phyloP scores from a whole-genome alignment of 1,140 invertebrate genomes.

The Drosophila ohnishii region DNA sequence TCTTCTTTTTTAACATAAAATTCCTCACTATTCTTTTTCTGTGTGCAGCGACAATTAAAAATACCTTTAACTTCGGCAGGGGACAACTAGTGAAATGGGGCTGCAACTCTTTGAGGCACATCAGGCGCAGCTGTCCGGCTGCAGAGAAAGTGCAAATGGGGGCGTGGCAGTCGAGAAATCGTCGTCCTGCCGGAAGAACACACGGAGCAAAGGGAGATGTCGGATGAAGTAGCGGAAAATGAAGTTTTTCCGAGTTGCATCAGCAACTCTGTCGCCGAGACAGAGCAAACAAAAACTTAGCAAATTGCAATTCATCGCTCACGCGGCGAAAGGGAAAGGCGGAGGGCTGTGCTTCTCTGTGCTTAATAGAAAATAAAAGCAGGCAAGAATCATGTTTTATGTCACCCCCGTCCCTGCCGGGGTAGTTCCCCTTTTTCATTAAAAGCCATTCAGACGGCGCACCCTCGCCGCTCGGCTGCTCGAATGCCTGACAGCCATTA shows the following conservation, averaged over 20 bases:
- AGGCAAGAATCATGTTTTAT: slow-evolving; percentile 71
- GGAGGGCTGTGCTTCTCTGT: neutral
- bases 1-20: neutral
- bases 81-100: slow-evolving; percentile 17
- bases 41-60: slow-evolving; percentile 54
- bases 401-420: neutral
- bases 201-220: slow-evolving; percentile 34
- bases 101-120: slow-evolving; percentile 11
- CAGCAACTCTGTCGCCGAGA: slow-evolving; percentile 26
- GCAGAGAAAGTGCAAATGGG: slow-evolving; percentile 24
- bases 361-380: slow-evolving; percentile 78
- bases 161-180: slow-evolving; percentile 56
- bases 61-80: slow-evolving; percentile 46
- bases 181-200: slow-evolving; percentile 29
- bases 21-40: neutral
- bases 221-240: slow-evolving; percentile 75
- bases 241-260: slow-evolving; percentile 69
- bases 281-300: slow-evolving; percentile 72
- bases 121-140: slow-evolving; percentile 10
- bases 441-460: slow-evolving; percentile 69
- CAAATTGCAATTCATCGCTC: slow-evolving; percentile 78
- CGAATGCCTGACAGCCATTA: slow-evolving; percentile 55
- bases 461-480: slow-evolving; percentile 14
- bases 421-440: slow-evolving; percentile 48
- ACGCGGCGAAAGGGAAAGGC: slow-evolving; percentile 9